These are phyloP conservation scores for Conomelus anceps DNA, from an alignment of 2,888 invertebrate species.

Conservation along the genomic window DNA sequence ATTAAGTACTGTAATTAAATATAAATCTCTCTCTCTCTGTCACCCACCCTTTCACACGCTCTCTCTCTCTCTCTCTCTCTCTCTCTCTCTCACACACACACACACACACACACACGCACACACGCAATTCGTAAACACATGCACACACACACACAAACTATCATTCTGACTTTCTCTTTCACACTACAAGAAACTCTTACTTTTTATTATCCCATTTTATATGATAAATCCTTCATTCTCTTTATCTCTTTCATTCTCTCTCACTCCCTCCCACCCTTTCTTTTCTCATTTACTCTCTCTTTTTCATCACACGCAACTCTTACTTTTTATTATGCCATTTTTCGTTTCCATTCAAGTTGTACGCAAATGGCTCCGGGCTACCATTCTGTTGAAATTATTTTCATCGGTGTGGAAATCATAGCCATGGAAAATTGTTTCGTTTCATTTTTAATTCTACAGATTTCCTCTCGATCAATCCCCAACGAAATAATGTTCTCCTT, in stretches of 20 bases:
- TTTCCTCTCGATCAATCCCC: background rate
- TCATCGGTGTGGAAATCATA: background rate
- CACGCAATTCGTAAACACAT: too few relatives aligned
- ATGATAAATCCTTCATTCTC: background rate
- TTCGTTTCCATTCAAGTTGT: background rate
- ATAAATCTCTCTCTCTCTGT: background rate
- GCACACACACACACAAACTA: background rate
- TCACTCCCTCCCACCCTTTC: background rate
- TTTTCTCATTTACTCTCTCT: too few relatives aligned
- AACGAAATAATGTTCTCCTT: background rate
- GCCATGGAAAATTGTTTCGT: background rate
- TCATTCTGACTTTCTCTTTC: background rate
- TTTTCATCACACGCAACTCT: too few relatives aligned
- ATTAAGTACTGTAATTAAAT: too few relatives aligned
- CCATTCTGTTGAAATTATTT: background rate
- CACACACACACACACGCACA: too few relatives aligned
- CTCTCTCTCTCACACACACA: too few relatives aligned
- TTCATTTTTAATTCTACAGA: background rate
- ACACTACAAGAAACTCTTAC: too few relatives aligned
- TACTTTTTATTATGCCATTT: background rate
- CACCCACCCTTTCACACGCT: background rate
- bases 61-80: too few relatives aligned
- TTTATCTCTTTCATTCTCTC: background rate
- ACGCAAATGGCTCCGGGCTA: background rate
- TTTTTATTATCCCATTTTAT: background rate